Evolutionary conservation across 2,113 vertebrate species (phyloP).

Genomic region (Alouatta palliata): DNA sequence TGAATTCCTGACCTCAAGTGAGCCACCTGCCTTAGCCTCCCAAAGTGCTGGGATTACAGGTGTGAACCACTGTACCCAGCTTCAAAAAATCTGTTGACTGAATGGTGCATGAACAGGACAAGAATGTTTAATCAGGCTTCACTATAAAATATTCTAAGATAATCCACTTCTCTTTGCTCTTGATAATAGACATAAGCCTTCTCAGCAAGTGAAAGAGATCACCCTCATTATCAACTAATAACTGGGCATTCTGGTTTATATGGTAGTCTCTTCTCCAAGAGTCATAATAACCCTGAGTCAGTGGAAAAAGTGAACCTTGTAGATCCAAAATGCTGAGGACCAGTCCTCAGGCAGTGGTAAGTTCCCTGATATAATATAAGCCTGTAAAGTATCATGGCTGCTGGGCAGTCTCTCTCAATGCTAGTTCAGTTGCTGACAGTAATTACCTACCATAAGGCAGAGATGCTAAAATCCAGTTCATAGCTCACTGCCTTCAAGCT

Average conservation of each 20-base stretch:
- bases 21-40: too few species aligned
- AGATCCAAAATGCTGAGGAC: background rate
- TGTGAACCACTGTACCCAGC: too few species aligned
- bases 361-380: background rate
- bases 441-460: background rate
- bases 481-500: background rate
- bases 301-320: background rate
- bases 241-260: background rate
- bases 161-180: background rate
- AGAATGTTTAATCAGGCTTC: constrained; percentile 3
- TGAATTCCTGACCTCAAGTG: too few species aligned
- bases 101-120: background rate
- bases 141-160: background rate
- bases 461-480: background rate
- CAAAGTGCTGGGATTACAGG: too few species aligned
- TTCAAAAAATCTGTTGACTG: background rate
- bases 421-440: background rate
- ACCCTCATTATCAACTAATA: background rate
- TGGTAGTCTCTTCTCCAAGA: background rate
- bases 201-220: background rate
- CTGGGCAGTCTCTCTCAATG: background rate
- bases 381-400: background rate
- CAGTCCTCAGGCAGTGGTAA: background rate
- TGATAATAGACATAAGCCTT: background rate
- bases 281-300: background rate